Percentiles rank a stretch among this genome's conserved stretches.
Conservation (phyloP, 1,140 invertebrate species). For the Drosophila sulfurigaster region DNA sequence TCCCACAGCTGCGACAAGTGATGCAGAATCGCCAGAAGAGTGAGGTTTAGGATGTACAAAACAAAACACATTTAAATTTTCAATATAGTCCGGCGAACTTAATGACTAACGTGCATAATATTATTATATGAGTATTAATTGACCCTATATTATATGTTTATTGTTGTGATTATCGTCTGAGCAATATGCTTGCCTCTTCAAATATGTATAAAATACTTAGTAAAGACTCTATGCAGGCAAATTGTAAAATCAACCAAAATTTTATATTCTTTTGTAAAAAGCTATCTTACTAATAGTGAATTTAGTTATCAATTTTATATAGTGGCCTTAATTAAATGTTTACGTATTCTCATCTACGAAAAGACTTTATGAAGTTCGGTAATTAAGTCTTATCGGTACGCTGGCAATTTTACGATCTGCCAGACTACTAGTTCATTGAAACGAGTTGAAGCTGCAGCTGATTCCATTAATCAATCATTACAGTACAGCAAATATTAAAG, state of each 20-base stretch:
- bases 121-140: conserved; percentile 32
- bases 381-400: conserved; percentile 25
- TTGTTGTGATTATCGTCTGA: conserved; percentile 22
- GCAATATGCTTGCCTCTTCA: conserved; percentile 6
- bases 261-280: no score
- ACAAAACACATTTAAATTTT: conserved; percentile 18
- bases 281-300: no score
- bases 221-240: conserved; percentile 22
- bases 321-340: no score
- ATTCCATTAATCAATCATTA: no score
- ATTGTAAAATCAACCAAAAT: no score
- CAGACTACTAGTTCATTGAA: no score
- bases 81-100: conserved; percentile 33
- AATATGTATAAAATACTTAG: conserved; percentile 32
- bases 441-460: no score
- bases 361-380: no score
- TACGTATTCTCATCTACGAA: no score
- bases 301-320: no score
- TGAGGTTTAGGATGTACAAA: conserved; percentile 57
- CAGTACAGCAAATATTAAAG: no score
- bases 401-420: no score
- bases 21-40: conserved; percentile 83
- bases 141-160: background rate
- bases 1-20: conserved; percentile 89
- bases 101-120: conserved; percentile 26